These are phyloP conservation scores for Drosophila bipectinata DNA, from an alignment of 1,140 invertebrate genomes.

Conservation along the genomic window DNA sequence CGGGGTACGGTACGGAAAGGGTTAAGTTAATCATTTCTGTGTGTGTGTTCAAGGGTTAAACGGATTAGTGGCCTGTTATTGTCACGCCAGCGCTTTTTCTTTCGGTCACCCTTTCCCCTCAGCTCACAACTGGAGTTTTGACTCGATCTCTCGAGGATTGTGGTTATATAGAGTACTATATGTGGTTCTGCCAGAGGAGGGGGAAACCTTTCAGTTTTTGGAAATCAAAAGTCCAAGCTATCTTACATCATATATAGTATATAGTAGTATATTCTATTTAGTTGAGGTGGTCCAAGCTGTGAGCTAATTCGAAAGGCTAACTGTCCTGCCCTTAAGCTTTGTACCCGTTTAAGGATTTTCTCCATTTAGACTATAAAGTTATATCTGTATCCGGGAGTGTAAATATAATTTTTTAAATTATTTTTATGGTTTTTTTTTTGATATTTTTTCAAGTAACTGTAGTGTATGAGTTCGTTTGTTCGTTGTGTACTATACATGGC, in stretches of 20 bases:
- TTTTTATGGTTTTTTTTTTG: slow-evolving; percentile 5
- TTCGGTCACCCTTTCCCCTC: slow-evolving; percentile 3
- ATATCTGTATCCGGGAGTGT: slow-evolving; percentile 11
- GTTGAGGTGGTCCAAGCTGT: slow-evolving; percentile 19
- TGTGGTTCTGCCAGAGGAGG: slow-evolving; percentile 12
- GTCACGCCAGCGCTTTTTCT: slow-evolving; percentile 16
- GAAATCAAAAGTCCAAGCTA: slow-evolving; percentile 10
- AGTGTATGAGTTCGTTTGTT: slow-evolving; percentile 49
- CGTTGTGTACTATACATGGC: slow-evolving; percentile 60
- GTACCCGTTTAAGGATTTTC: slow-evolving; percentile 36
- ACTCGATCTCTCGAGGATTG: slow-evolving; percentile 24
- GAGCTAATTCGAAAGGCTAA: slow-evolving; percentile 9
- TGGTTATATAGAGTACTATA: neutral
- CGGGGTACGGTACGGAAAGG: neutral
- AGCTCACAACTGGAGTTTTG: slow-evolving; percentile 18
- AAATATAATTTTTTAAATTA: slow-evolving; percentile 52
- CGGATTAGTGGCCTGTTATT: slow-evolving; percentile 19
- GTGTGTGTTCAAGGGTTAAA: neutral
- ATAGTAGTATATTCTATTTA: slow-evolving; percentile 13
- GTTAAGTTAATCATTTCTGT: neutral
- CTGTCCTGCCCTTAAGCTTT: slow-evolving; percentile 2
- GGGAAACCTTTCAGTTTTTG: slow-evolving; percentile 38
- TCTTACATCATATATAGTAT: slow-evolving; percentile 5
- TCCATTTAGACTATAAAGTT: slow-evolving; percentile 11
- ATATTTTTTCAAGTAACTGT: slow-evolving; percentile 46